These are phyloP conservation scores for Fissipunctia ypsillon DNA, from an alignment of 2,888 invertebrate genomes.

Conservation along the genomic window DNA sequence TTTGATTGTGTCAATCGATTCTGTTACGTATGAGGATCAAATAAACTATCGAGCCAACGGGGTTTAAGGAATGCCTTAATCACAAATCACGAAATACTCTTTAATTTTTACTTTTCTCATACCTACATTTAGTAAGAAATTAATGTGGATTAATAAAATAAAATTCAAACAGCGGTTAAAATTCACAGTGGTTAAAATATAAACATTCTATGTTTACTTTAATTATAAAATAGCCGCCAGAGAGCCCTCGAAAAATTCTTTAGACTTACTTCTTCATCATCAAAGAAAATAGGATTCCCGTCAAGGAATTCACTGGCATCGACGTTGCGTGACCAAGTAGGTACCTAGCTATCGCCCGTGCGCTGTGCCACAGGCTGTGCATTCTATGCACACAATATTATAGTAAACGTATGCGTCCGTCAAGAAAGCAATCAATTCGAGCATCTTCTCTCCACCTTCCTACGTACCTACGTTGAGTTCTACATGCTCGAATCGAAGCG, in stretches of 20 bases:
- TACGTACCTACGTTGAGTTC: background rate
- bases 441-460: too few species aligned
- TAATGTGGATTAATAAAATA: too few species aligned
- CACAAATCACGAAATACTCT: too few species aligned
- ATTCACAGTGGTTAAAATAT: background rate
- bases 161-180: background rate
- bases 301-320: background rate
- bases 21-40: background rate
- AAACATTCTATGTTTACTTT: background rate
- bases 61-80: background rate
- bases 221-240: background rate
- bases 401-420: background rate
- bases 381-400: background rate
- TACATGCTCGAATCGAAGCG: background rate
- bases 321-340: background rate
- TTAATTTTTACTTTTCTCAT: too few species aligned
- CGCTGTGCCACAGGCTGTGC: background rate
- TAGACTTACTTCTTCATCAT: background rate
- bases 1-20: background rate
- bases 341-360: background rate
- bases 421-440: too few species aligned
- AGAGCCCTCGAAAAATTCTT: background rate
- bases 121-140: too few species aligned
- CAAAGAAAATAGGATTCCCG: background rate
- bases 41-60: background rate